Evolutionary conservation across 2,113 vertebrate species (phyloP), one percentile per base, ranked within the genome.

Genomic region (Microcebus tavaratra): DNA sequence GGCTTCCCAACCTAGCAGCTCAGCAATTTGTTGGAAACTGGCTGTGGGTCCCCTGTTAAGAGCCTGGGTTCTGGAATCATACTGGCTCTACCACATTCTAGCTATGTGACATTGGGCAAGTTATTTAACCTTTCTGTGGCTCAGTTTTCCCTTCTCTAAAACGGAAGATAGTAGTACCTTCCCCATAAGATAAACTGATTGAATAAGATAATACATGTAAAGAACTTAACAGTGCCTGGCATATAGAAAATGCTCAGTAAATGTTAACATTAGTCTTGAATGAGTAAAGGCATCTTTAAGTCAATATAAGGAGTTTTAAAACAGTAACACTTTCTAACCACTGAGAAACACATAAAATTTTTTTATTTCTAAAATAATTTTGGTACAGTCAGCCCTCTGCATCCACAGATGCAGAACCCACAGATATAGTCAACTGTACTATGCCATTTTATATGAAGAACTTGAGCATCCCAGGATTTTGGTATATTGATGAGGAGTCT

Each of bases 91-190:
- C 39, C 79, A 85, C 11, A 84, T 36, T 85, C 45, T 75, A 89
- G 45, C 89, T 95, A 78, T 50, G 23, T 78, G 42, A 82, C 31
- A 15, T 67, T n/a, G 11, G 57, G 12, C 11, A 94, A 91, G 55
- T 76, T 97, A 78, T 23, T 57, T 63, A 50, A 79, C 53, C 53
- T 73, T 59, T 59, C 65, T 81, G 27, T 91, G 42, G 39, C 21
- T 95, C 42, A 73, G 7, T 85, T 84, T 94, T 50, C 63, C 70
- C 59, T 95, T 87, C n/a, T 27, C 57, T 80, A 53, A 95, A 91
- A 88, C 91, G 42, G 20, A 88, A 88, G 59, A 87, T 8, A 79
- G 31, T 68, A 70, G 2, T 65, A 90, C 50, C 70, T 79, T 92
- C 65, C 42, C 65, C 59, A 88, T 20, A 78, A n/a, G 36, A 21